phyloP scores from a whole-genome alignment of 2,113 vertebrate species.

The Platanista minor region DNA sequence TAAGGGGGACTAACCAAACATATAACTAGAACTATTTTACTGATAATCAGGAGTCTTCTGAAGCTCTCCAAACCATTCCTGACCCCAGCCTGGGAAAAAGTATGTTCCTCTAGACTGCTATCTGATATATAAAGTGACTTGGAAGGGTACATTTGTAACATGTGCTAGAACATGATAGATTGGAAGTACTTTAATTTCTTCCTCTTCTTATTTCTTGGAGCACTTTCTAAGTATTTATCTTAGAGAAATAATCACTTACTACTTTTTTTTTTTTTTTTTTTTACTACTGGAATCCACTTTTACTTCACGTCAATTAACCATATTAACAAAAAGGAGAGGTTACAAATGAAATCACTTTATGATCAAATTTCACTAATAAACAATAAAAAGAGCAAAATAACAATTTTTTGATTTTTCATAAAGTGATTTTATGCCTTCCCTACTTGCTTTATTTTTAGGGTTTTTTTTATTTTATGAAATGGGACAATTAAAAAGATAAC shows the following conservation, averaged over 20 bases:
- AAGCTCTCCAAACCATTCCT: neutral
- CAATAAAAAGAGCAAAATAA: neutral
- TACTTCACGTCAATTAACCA: neutral
- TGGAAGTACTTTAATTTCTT: neutral
- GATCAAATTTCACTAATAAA: neutral
- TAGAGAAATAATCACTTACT: neutral
- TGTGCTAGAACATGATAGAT: neutral
- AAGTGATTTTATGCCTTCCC: neutral
- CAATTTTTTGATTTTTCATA: neutral
- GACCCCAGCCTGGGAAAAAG: neutral
- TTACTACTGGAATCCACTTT: neutral
- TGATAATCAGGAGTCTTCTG: neutral
- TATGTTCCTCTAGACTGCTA: neutral
- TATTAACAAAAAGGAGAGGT: neutral
- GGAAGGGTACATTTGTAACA: neutral
- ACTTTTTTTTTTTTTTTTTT: neutral
- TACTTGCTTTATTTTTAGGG: neutral
- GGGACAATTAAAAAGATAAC: neutral
- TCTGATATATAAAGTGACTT: neutral
- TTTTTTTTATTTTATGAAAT: neutral
- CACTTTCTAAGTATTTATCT: neutral
- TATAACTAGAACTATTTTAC: neutral
- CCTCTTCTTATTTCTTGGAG: neutral
- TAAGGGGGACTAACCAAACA: neutral
- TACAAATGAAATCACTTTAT: neutral